Evolutionary conservation across 2,113 vertebrate genomes (phyloP).

Genomic region (Fukomys damarensis): DNA sequence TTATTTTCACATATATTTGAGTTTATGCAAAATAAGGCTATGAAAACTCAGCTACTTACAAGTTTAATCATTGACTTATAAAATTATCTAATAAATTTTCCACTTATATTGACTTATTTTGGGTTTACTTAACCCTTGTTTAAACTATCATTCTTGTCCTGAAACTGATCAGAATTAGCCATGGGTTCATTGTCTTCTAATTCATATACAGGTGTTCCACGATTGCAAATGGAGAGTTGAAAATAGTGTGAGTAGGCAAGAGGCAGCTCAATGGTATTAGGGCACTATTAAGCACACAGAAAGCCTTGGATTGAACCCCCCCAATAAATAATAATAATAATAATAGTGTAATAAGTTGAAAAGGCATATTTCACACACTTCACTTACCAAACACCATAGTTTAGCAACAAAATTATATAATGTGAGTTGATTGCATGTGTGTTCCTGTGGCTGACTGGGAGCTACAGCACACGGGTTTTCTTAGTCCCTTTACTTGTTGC

Average conservation of each 20-base stretch:
- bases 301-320: not conserved
- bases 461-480: not conserved
- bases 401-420: not conserved
- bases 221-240: not conserved
- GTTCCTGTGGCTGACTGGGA: not conserved
- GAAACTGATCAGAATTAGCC: not conserved
- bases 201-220: not conserved
- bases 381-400: not conserved
- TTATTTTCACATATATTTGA: not conserved
- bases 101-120: not conserved
- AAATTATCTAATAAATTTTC: not conserved
- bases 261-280: not conserved
- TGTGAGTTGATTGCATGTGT: not conserved
- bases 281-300: not conserved
- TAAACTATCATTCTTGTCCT: not conserved
- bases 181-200: not conserved
- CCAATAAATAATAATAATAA: not conserved
- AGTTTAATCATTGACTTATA: not conserved
- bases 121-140: not conserved
- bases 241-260: not conserved
- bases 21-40: not conserved
- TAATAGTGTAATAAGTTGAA: not conserved
- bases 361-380: not conserved
- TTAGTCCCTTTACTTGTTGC: not conserved
- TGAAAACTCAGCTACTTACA: not conserved